Conservation (phyloP, 2,113 vertebrate genomes). For the Lanius collurio region DNA sequence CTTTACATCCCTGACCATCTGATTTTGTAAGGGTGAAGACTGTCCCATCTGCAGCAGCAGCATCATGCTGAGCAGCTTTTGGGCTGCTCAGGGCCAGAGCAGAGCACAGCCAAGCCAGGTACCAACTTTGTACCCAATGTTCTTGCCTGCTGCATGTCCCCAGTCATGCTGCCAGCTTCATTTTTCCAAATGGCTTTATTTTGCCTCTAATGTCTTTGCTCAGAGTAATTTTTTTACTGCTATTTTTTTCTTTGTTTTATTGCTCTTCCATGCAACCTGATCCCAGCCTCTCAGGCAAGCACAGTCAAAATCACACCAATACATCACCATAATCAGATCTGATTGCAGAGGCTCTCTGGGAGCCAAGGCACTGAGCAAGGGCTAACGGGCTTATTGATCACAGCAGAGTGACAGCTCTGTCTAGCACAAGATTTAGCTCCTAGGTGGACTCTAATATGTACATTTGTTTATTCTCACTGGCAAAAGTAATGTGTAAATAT, state of each 20-base stretch:
- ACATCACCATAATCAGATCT: constrained; percentile 1
- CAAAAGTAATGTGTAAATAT: not conserved
- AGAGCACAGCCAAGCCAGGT: not conserved
- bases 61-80: not conserved
- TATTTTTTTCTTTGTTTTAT: not conserved
- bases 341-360: not conserved
- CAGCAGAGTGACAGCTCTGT: not conserved
- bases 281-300: not conserved
- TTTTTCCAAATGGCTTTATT: not conserved
- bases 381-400: not conserved
- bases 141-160: not conserved
- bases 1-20: fast-evolving
- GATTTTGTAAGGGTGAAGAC: not conserved
- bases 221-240: not conserved
- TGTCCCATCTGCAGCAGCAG: not conserved
- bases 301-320: not conserved
- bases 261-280: not conserved
- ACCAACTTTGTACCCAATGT: not conserved
- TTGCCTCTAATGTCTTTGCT: not conserved
- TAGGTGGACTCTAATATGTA: not conserved
- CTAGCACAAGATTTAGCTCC: not conserved
- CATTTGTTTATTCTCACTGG: not conserved
- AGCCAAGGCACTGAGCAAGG: not conserved
- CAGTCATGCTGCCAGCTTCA: not conserved
- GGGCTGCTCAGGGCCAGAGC: not conserved